These are phyloP conservation scores for Rhyzopertha dominica DNA, from an alignment of 1,140 invertebrate species.

Conservation along the genomic window DNA sequence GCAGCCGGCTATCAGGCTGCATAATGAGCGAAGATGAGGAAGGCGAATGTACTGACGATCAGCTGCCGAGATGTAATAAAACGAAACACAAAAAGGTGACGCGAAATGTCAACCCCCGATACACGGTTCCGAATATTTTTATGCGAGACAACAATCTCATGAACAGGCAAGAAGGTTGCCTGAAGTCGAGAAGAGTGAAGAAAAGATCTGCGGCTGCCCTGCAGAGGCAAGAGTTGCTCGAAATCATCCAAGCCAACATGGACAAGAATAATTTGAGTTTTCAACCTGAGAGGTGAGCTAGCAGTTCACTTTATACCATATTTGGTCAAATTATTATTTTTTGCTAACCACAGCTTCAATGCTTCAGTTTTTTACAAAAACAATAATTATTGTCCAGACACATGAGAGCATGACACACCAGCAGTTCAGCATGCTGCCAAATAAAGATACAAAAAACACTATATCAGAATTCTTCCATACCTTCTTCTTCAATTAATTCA, in stretches of 20 bases:
- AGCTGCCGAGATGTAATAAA: conserved; percentile 15
- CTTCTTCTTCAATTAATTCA: too few species aligned
- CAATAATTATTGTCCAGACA: too few species aligned
- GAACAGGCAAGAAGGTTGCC: conserved; percentile 23
- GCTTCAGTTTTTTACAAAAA: too few species aligned
- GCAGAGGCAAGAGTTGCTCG: conserved; percentile 74
- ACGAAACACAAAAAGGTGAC: conserved; percentile 36
- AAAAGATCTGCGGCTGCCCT: conserved; percentile 63
- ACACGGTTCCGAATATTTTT: conserved; percentile 17
- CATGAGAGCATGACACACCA: too few species aligned
- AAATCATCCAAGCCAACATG: conserved; percentile 87
- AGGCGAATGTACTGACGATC: conserved; percentile 28
- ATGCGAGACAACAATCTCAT: conserved; percentile 15
- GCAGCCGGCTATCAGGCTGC: conserved; percentile 40
- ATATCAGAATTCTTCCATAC: too few species aligned
- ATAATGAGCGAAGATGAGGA: conserved; percentile 46
- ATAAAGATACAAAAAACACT: too few species aligned
- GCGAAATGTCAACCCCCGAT: conserved; percentile 17
- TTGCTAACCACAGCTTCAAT: too few species aligned
- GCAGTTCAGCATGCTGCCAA: too few species aligned
- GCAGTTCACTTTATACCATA: background rate
- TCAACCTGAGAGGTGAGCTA: conserved; percentile 65
- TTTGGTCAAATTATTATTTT: background rate
- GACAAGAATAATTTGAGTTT: conserved; percentile 84
- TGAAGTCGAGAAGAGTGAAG: conserved; percentile 38